Conservation (phyloP, 2,797 vertebrate species). For the Onychomys arenicola region DNA sequence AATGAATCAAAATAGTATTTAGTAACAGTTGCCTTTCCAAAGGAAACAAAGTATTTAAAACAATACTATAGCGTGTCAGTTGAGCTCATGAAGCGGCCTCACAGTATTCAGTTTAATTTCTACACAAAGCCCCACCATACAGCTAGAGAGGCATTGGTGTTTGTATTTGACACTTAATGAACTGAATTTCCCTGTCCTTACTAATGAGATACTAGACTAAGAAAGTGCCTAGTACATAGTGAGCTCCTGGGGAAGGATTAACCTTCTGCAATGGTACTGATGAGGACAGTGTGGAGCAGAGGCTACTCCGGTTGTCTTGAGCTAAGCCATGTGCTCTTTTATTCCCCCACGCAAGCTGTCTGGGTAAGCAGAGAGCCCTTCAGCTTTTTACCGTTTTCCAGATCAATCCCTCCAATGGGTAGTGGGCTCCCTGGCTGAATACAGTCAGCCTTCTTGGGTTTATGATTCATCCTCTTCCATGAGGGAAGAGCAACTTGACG, state of each 20-base stretch:
- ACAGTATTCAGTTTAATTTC: background rate
- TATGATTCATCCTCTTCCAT: background rate
- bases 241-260: background rate
- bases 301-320: background rate
- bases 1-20: slow-evolving; percentile 21
- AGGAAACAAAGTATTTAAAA: background rate
- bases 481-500: background rate
- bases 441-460: background rate
- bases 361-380: background rate
- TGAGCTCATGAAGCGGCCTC: background rate
- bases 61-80: background rate
- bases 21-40: background rate
- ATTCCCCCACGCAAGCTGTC: background rate
- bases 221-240: background rate
- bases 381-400: background rate
- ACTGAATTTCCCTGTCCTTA: background rate
- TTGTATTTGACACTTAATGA: background rate
- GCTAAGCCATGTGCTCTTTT: background rate
- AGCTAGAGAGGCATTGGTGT: background rate
- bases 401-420: background rate
- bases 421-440: background rate
- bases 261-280: too few species aligned
- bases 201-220: background rate
- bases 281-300: accelerated
- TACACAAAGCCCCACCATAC: background rate